Percentiles rank a stretch among this genome's conserved stretches.
Conservation (phyloP, 1,140 invertebrate genomes). For the Cheumatopsyche charites region DNA sequence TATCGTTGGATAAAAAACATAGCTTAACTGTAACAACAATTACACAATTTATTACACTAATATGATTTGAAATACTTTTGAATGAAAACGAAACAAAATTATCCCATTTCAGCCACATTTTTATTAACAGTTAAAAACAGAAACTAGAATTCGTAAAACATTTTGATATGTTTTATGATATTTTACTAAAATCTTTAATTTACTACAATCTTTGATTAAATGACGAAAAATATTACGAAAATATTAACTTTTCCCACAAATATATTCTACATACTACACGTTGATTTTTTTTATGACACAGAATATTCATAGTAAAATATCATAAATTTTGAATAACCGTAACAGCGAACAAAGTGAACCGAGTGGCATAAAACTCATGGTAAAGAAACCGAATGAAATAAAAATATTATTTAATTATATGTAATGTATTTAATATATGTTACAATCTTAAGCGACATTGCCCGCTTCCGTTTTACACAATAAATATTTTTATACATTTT, state of each 20-base stretch:
- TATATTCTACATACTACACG: not conserved
- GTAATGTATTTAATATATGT: constrained; percentile 15
- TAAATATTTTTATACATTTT: constrained; percentile 39
- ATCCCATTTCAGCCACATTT: constrained; percentile 14
- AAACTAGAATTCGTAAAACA: not conserved
- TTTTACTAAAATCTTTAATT: constrained; percentile 4
- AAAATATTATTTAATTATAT: not conserved
- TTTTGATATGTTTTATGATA: constrained; percentile 20
- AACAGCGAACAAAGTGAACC: not conserved
- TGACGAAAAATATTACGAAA: constrained; percentile 1
- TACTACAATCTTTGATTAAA: too few species aligned
- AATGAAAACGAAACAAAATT: not conserved
- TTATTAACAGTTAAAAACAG: not conserved
- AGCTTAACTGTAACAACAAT: too few species aligned
- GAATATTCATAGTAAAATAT: constrained; percentile 8
- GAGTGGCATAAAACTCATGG: not conserved
- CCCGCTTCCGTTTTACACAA: constrained; percentile 19
- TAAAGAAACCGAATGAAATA: too few species aligned
- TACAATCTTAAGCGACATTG: constrained; percentile 31
- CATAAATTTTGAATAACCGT: constrained; percentile 1
- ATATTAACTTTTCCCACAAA: not conserved
- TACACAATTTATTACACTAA: too few species aligned
- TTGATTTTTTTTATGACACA: not conserved
- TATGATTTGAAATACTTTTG: not conserved
- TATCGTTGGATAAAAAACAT: too few species aligned